Evolutionary conservation across 2,888 invertebrate genomes (phyloP).

Genomic region (Troilus luridus): DNA sequence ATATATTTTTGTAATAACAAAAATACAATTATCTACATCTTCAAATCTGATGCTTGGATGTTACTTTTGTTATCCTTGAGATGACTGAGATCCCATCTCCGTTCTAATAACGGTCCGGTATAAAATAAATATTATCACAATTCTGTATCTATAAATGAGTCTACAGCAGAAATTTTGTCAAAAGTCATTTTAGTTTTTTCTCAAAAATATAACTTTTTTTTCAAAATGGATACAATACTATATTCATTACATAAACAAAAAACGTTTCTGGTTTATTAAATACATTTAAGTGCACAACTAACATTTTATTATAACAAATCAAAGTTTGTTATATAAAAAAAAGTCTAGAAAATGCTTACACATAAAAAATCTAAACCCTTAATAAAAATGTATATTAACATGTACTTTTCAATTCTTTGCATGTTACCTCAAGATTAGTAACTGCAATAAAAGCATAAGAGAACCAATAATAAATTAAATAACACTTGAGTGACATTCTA

Average conservation of each 20-base stretch:
- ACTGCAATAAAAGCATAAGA: not conserved
- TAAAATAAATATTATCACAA: not conserved
- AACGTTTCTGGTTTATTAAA: not conserved
- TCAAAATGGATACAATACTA: not conserved
- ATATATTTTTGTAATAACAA: no score
- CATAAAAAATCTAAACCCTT: not conserved
- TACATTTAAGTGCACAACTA: not conserved
- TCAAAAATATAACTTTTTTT: not conserved
- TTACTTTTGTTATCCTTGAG: not conserved
- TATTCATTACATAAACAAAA: not conserved
- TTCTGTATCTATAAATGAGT: not conserved
- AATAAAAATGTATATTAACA: not conserved
- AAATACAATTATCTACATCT: not conserved
- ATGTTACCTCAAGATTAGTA: not conserved
- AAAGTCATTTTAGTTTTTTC: not conserved
- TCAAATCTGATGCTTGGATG: not conserved
- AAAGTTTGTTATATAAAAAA: not conserved
- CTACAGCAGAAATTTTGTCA: not conserved
- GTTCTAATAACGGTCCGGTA: not conserved
- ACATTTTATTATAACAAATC: not conserved
- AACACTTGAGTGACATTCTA: not conserved
- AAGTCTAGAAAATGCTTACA: not conserved
- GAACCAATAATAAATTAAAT: not conserved
- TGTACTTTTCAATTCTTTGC: not conserved
- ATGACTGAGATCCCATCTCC: not conserved